Evolutionary conservation across 2,113 vertebrate species (phyloP).

Genomic region (Eurypyga helias): DNA sequence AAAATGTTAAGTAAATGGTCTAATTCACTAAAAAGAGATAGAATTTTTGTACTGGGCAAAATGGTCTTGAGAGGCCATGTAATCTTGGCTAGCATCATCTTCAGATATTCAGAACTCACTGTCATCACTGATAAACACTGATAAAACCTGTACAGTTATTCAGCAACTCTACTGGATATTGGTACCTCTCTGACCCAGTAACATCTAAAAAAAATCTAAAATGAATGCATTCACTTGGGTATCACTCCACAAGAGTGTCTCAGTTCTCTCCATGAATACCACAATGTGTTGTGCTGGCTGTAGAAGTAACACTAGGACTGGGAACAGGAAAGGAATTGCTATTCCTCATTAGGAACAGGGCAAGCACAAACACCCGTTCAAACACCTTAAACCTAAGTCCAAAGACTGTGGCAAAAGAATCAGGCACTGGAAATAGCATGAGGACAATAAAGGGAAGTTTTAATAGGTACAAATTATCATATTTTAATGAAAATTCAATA

Average conservation of each 20-base stretch:
- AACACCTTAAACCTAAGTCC: background rate
- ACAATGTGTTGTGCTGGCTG: background rate
- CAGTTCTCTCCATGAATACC: background rate
- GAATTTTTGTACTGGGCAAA: background rate
- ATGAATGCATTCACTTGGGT: background rate
- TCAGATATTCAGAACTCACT: background rate
- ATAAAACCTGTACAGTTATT: background rate
- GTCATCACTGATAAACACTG: background rate
- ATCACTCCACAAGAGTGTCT: background rate
- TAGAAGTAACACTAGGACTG: background rate
- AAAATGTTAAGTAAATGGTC: conserved; percentile 27
- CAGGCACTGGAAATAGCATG: background rate
- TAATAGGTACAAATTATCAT: background rate
- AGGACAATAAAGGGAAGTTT: background rate
- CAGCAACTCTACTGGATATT: background rate
- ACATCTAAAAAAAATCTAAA: background rate
- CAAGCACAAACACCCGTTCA: background rate
- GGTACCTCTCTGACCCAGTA: background rate
- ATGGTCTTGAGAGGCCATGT: background rate
- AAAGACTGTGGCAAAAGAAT: background rate
- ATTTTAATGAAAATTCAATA: background rate
- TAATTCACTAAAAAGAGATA: background rate
- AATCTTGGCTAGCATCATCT: background rate
- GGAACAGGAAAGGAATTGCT: background rate
- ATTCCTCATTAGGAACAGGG: background rate